Base-by-base conservation (phyloP, 2,888 invertebrate genomes). In the Ecdyonurus torrentis region DNA sequence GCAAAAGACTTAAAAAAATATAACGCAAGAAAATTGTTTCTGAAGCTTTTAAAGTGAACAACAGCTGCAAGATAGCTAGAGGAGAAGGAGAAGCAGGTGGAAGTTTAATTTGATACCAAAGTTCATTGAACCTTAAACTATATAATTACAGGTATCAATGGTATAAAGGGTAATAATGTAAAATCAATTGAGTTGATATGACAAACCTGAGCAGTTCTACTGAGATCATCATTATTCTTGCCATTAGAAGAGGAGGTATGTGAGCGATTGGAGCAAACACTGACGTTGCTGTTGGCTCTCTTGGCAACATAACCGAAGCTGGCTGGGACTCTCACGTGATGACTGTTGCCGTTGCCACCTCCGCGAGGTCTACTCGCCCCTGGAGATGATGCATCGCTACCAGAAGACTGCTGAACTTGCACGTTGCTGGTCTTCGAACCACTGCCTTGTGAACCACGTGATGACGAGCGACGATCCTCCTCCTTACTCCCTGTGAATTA, bases 261-360 rank as follows among this genome's bases (percentile, higher is more conserved):
- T 50, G 61, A 7, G 63, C 64, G 20, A 20, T 64, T 19, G 63
- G 66, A 7, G 61, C 61, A 20, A 52, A 23, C 18, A 52, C 53
- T 15, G 61, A 23, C 52, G 52, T 20, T n/a, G 63, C 23, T 7
- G 25, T 25, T 25, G 37, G 52, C 20, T 59, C 52, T 22, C 22
- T 25, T 23, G 19, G 24, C 25, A 23, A 53, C 20, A 24, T 37
- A 37, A 15, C 37, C 37, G 15, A 37, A 37, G 37, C 37, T 37
- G 37, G 37, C 37, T 10, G 37, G 37, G 15, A 37, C 37, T 37
- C 37, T 37, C 37, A 37, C 37, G 37, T 37, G 37, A 15, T 37
- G 37, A 15, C 37, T 37, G 15, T 37, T 37, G 15, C 37, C 37
- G 37, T 37, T 37, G 37, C 37, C 37, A 37, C 37, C 37, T 37